These are phyloP conservation scores for Clanis bilineata DNA, from an alignment of 2,888 invertebrate species.

Conservation along the genomic window DNA sequence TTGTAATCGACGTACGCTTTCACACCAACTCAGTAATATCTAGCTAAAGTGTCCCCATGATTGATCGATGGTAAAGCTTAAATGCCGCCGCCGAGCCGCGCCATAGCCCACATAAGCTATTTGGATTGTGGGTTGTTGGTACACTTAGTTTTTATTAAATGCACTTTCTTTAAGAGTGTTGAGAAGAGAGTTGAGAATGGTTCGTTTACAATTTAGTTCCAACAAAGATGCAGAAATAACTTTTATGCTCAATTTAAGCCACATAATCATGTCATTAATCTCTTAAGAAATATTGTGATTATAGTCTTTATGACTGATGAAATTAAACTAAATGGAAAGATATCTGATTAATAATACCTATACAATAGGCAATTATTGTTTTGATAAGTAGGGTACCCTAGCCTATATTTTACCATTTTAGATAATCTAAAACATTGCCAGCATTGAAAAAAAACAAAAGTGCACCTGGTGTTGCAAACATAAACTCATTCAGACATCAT, in stretches of 20 bases:
- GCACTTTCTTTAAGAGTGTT: neutral
- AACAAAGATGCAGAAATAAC: neutral
- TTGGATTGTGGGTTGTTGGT: slow-evolving; percentile 44
- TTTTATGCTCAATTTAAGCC: neutral
- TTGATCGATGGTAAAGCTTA: slow-evolving; percentile 55
- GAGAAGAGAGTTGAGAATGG: neutral
- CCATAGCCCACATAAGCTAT: slow-evolving; percentile 42
- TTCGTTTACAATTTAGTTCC: neutral
- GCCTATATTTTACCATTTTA: too few relatives aligned
- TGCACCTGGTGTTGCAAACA: too few relatives aligned
- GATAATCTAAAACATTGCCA: too few relatives aligned
- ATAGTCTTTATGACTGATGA: too few relatives aligned
- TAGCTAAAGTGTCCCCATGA: slow-evolving; percentile 56
- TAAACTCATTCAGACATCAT: too few relatives aligned
- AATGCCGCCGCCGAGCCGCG: slow-evolving; percentile 34
- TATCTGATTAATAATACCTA: too few relatives aligned
- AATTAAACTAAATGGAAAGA: too few relatives aligned
- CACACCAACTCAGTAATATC: slow-evolving; percentile 44
- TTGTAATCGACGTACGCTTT: slow-evolving; percentile 24
- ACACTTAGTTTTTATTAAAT: slow-evolving; percentile 13
- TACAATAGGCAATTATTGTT: too few relatives aligned
- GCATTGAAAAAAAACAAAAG: too few relatives aligned
- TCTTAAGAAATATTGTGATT: too few relatives aligned
- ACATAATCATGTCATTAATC: too few relatives aligned
- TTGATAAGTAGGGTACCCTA: too few relatives aligned